Evolutionary conservation across 1,140 invertebrate genomes (phyloP), one percentile per base, ranked within the genome.

Genomic region (Mactra quadrangularis): DNA sequence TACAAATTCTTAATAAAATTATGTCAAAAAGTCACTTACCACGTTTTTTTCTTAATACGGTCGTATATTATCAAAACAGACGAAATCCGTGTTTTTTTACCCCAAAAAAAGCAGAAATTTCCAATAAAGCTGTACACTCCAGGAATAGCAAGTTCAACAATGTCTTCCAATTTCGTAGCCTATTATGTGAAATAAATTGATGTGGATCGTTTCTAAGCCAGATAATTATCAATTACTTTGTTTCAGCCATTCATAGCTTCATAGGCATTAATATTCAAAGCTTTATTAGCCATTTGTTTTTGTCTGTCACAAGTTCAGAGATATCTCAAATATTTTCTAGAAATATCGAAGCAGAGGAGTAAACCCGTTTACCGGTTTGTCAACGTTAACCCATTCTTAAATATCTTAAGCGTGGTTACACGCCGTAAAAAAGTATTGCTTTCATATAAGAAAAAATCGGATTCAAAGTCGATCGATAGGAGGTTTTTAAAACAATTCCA

Each of bases 231-330:
- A 70, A 70, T 70, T 70, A 70, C 45, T 31, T n/a, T 53, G 41
- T 50, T 52, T 53, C 45, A 27, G 66, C 66, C 66, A 70, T 52
- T 52, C 66, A 31, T 25, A 19, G 60, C 22, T 64, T 52, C 15
- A 70, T 47, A 17, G 22, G 45, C 66, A 50, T 70, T 70, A 70
- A 45, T 47, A 70, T 70, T 70, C 66, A 70, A 53, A 52, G 66
- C 29, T 45, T 29, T 15, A 29, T 70, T 50, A 70, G 29, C 35
- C 22, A 29, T 57, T 57, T 57, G 1, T 64, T 64, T 64, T 64
- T 29, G 55, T 57, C 60, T 45, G 31, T 35, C 19, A 33, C 35
- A 64, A 64, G 35, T 64, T 41, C 38, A 41, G 38, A 7, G 38
- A 41, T 41, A 41, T 7, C 6, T 6, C 38, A n/a, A n/a, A n/a